Conservation (phyloP, 2,113 vertebrate species). For the Pithys albifrons region DNA sequence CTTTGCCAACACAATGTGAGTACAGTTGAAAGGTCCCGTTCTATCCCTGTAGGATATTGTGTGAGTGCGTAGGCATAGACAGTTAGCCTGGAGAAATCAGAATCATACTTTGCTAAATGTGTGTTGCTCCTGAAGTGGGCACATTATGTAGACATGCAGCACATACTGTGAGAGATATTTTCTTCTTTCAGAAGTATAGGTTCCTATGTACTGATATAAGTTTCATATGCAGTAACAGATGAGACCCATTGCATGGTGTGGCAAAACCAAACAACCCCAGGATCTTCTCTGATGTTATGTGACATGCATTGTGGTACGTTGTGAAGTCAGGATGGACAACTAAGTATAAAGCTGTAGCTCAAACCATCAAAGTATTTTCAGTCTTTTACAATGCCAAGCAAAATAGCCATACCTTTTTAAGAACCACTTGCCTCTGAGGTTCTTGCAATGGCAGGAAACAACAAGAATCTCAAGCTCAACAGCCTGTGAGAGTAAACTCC, state of each 20-base stretch:
- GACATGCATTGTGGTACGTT: neutral
- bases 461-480: neutral
- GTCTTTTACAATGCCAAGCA: neutral
- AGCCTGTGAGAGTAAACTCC: neutral
- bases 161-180: neutral
- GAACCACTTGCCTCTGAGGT: neutral
- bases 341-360: neutral
- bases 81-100: neutral
- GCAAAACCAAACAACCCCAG: neutral
- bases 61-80: neutral
- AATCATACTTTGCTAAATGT: neutral
- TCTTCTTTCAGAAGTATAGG: neutral
- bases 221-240: neutral
- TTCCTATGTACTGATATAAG: neutral
- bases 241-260: neutral
- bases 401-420: neutral
- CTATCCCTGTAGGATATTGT: neutral
- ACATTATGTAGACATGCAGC: neutral
- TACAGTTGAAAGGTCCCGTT: neutral
- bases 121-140: neutral
- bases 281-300: neutral
- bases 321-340: neutral
- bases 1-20: neutral
- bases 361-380: neutral
- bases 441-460: constrained; percentile 1